Conservation (phyloP, 1,140 invertebrate species). For the Andricus grossulariae region DNA sequence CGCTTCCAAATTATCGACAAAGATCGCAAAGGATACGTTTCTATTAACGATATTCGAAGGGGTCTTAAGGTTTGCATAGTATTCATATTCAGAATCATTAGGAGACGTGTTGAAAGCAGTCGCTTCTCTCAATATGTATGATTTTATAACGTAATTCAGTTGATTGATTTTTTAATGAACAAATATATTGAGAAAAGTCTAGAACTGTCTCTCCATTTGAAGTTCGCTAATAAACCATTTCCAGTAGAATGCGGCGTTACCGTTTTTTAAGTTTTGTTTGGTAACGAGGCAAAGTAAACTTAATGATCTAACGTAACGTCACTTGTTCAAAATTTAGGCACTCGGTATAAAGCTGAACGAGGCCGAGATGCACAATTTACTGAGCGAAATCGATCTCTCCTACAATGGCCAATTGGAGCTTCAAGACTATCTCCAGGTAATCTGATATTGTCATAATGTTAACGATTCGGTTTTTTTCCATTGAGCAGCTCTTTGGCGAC, state of each 20-base stretch:
- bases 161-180: too few species aligned
- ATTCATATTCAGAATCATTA: too few species aligned
- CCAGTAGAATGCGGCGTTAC: too few species aligned
- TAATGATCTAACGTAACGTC: conserved; percentile 65
- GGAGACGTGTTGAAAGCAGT: too few species aligned
- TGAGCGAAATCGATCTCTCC: conserved; percentile 81
- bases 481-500: conserved; percentile 90
- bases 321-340: conserved; percentile 72
- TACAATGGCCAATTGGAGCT: conserved; percentile 85
- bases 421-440: conserved; percentile 86
- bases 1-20: conserved; percentile 96
- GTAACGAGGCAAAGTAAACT: conserved; percentile 1
- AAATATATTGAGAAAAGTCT: too few species aligned
- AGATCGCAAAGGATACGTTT: conserved; percentile 98
- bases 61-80: conserved; percentile 88
- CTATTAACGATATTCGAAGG: conserved; percentile 96
- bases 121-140: neutral
- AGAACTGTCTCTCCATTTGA: too few species aligned
- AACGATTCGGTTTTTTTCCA: conserved; percentile 63
- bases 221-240: too few species aligned
- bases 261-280: conserved; percentile 78
- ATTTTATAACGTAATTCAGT: neutral
- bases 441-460: conserved; percentile 60
- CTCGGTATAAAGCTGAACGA: conserved; percentile 80
- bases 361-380: conserved; percentile 80